A percentile compares a stretch with the other conserved stretches of the same genome.
Evolutionary conservation across 2,797 vertebrate species (phyloP).

Genomic region (Lepus townsendii): DNA sequence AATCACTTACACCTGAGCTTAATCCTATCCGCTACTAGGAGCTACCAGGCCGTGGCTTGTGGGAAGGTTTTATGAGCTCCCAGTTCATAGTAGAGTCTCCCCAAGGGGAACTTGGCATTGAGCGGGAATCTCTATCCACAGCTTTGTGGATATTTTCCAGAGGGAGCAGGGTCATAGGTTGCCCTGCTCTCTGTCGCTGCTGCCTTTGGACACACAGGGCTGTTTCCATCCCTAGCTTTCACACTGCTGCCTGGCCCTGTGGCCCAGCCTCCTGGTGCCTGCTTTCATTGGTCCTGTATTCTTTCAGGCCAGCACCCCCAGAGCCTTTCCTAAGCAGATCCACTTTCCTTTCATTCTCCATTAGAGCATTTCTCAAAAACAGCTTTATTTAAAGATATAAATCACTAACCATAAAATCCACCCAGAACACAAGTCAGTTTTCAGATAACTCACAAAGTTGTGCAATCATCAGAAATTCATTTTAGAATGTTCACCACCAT

Average conservation of each 20-base stretch:
- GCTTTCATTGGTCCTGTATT: neutral
- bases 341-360: neutral
- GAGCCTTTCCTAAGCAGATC: neutral
- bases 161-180: neutral
- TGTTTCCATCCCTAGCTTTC: neutral
- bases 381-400: conserved; percentile 18
- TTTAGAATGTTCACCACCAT: neutral
- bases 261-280: neutral
- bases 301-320: no score
- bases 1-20: neutral
- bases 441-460: neutral
- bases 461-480: conserved; percentile 1
- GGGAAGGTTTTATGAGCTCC: neutral
- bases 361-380: neutral
- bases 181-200: neutral
- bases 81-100: neutral
- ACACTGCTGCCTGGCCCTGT: neutral
- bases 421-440: neutral
- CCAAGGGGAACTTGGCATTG: neutral
- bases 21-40: neutral
- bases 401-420: neutral
- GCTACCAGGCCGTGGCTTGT: neutral
- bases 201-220: neutral
- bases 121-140: neutral
- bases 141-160: neutral